A percentile compares a stretch with the other conserved stretches of the same genome.
Conservation (phyloP, 2,113 vertebrate species). For the Hippocampus mohnikei region DNA sequence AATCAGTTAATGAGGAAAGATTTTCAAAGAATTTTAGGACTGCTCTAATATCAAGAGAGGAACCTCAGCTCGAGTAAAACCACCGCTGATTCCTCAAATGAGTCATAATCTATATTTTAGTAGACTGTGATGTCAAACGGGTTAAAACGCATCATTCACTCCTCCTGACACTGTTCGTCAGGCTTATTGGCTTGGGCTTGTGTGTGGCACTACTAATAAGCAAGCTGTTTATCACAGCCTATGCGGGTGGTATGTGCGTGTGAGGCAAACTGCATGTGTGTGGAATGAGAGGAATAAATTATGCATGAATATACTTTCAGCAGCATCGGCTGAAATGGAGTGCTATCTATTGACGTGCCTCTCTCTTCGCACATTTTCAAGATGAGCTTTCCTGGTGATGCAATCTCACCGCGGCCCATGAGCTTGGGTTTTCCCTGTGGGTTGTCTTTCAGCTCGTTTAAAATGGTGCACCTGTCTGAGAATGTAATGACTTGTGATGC, state of each 20-base stretch:
- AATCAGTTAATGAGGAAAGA: not conserved
- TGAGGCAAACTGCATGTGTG: conserved; percentile 10
- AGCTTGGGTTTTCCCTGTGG: conserved; percentile 36
- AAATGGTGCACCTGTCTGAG: conserved; percentile 3
- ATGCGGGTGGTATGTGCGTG: not conserved
- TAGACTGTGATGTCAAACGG: not conserved
- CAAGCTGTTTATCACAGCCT: not conserved
- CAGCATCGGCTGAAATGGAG: conserved; percentile 38
- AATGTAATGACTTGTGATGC: conserved; percentile 1
- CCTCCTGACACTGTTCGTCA: not conserved
- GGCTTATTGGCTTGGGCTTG: not conserved
- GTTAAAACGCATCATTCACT: not conserved
- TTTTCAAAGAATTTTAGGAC: no score
- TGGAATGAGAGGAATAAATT: conserved; percentile 43
- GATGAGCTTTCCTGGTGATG: conserved; percentile 46
- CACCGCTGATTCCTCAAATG: not conserved
- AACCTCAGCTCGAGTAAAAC: not conserved
- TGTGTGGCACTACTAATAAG: not conserved
- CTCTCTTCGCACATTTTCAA: conserved; percentile 48
- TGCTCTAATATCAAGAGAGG: not conserved
- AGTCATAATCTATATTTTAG: not conserved
- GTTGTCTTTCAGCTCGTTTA: conserved; percentile 24
- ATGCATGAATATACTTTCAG: conserved; percentile 52
- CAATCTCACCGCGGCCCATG: conserved; percentile 45
- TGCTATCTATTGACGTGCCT: conserved; percentile 52